Evolutionary conservation across 2,113 vertebrate genomes (phyloP).

Genomic region (Poeciliopsis retropinna): DNA sequence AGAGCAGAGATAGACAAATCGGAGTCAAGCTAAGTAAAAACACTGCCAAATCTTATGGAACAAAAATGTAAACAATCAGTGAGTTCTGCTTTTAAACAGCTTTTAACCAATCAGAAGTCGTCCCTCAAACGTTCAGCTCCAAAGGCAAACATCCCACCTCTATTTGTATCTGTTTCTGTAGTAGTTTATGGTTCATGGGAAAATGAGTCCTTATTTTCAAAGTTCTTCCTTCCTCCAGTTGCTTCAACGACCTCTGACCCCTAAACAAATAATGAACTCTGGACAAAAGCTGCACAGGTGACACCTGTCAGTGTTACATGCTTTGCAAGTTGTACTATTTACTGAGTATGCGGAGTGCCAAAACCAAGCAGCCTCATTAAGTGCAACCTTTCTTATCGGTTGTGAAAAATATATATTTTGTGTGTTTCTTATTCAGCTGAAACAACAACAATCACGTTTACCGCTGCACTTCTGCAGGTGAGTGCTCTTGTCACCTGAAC

Average conservation of each 20-base stretch:
- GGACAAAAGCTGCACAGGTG: neutral
- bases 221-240: conserved; percentile 2
- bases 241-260: too few relatives aligned
- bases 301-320: neutral
- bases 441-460: neutral
- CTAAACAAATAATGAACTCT: neutral
- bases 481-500: conserved; percentile 24
- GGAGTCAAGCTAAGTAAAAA: neutral
- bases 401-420: neutral
- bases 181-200: neutral
- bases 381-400: neutral
- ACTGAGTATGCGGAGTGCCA: too few relatives aligned
- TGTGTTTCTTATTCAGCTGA: conserved; percentile 8
- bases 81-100: neutral
- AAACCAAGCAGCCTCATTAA: neutral
- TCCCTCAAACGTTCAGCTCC: neutral
- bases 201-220: conserved; percentile 1
- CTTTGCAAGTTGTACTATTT: too few relatives aligned
- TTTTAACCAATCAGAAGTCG: neutral
- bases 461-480: conserved; percentile 29
- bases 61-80: neutral
- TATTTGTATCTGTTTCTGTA: neutral
- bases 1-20: neutral
- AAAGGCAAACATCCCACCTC: neutral
- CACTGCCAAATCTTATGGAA: neutral